Evolutionary conservation across 2,797 vertebrate genomes (phyloP), one percentile per base, ranked within the genome.

Genomic region (Gallinago solitaria): DNA sequence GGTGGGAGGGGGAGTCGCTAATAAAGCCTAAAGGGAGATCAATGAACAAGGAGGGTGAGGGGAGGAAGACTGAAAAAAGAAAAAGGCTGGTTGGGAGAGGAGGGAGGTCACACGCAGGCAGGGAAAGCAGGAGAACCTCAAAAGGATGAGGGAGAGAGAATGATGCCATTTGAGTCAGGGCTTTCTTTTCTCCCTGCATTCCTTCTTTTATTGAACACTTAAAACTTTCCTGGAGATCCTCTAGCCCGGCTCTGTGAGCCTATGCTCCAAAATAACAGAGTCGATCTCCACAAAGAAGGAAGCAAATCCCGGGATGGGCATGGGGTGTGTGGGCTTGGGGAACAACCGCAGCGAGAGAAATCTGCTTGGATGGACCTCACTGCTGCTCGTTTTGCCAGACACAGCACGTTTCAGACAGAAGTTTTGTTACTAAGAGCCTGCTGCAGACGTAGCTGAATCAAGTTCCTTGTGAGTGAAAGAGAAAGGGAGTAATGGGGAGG

Each of bases 1-100:
- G 71, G 83, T 96, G 93, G 95, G 89, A 65, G 94, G 96, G 95
- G 90, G 95, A 95, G 82, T 94, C 87, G 56, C 94, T 95, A 96
- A 87, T 96, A 96, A 94, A 94, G 79, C 87, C 96, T 93, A 86
- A 83, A 75, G 63, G 76, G 82, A 96, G 95, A 91, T 94, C 95
- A 88, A 94, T 94, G 91, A 67, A 86, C 28, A 15, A 87, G 78
- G 76, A 90, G 96, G 75, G 85, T 87, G 90, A 93, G 87, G 87
- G 93, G 70, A 94, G 43, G 39, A 78, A 91, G 70, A 60, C 16
- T 85, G 45, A 39, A 83, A 83, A 70, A 77, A 91, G 47, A 84
- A 68, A 88, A 60, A 65, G 63, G 41, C 74, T 93, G 74, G 65
- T 37, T 89, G 86, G 87, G 81, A 95, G 78, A 94, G 77, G 85